Evolutionary conservation across 2,797 vertebrate species (phyloP).

Genomic region (Rousettus madagascariensis): DNA sequence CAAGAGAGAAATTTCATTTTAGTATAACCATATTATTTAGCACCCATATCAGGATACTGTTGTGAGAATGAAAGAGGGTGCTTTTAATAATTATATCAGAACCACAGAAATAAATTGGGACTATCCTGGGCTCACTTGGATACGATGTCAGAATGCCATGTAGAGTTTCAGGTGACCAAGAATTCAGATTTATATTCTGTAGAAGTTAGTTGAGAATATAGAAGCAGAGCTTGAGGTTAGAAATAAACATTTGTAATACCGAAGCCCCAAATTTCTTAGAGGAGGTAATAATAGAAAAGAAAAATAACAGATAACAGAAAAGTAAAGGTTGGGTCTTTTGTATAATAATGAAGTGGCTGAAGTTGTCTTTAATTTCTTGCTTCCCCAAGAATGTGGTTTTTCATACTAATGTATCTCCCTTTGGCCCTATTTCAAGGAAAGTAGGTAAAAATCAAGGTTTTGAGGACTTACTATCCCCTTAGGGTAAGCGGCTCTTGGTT

Average conservation of each 20-base stretch:
- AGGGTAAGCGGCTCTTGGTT: background rate
- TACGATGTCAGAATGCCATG: background rate
- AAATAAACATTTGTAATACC: background rate
- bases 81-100: background rate
- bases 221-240: background rate
- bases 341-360: background rate
- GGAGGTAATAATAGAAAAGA: background rate
- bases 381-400: background rate
- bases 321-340: background rate
- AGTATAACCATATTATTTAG: background rate
- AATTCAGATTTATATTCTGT: background rate
- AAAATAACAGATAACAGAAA: background rate
- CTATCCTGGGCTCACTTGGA: background rate
- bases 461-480: background rate
- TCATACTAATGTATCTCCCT: background rate
- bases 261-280: background rate
- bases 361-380: background rate
- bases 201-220: background rate
- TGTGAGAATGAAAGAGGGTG: background rate
- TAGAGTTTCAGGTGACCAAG: background rate
- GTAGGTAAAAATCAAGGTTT: background rate
- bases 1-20: constrained; percentile 7
- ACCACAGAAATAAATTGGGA: background rate
- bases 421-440: background rate
- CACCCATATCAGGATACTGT: background rate